A percentile compares a stretch with the other conserved stretches of the same genome.
Conservation (phyloP, 2,888 invertebrate species). For the Mycalesis mineus region DNA sequence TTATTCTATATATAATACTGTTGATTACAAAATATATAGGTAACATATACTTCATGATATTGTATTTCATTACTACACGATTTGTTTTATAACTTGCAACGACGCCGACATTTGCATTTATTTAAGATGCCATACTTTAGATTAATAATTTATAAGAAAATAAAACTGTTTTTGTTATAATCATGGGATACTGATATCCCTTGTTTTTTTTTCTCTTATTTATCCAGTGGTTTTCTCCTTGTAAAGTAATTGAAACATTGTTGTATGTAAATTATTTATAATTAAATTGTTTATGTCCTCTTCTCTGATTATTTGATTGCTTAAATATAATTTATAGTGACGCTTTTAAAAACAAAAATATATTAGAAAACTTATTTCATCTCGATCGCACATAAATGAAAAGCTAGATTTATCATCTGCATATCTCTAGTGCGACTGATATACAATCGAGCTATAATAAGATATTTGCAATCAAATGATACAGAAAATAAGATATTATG, state of each 20-base stretch:
- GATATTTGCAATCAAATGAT: constrained; percentile 1
- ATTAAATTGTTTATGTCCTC: constrained; percentile 2
- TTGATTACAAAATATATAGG: too few relatives aligned
- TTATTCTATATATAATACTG: too few relatives aligned
- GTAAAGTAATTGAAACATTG: constrained; percentile 5
- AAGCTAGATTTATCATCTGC: background rate
- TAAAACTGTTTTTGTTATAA: background rate
- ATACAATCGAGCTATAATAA: background rate
- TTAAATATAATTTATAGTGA: background rate
- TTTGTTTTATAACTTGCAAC: background rate
- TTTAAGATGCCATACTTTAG: constrained; percentile 7
- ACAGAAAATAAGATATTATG: background rate
- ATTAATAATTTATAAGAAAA: background rate
- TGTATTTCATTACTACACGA: background rate
- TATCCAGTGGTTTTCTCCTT: constrained; percentile 3
- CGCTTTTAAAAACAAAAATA: background rate
- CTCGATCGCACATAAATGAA: background rate
- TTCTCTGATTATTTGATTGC: constrained; percentile 4
- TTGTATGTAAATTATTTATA: constrained; percentile 19
- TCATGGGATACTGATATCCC: background rate
- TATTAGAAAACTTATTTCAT: background rate
- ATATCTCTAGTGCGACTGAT: too few relatives aligned
- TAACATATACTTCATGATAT: background rate
- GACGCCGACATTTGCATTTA: background rate
- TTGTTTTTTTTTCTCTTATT: background rate